A percentile compares a stretch with the other conserved stretches of the same genome.
Conservation (phyloP, 1,140 invertebrate species). For the Drosophila sproati region DNA sequence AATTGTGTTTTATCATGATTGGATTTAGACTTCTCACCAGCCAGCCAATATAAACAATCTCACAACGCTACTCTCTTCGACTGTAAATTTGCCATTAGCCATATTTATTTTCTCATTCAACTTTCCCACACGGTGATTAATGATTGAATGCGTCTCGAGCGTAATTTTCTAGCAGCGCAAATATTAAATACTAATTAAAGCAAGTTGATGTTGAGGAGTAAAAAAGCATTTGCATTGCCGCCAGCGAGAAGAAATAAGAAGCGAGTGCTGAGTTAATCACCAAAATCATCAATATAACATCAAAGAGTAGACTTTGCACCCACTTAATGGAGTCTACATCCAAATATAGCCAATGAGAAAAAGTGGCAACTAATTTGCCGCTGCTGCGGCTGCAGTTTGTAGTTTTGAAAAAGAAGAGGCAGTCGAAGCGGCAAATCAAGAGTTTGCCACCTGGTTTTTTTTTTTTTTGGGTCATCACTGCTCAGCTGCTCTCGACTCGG, state of each 20-base stretch:
- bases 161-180: conserved; percentile 16
- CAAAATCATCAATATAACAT: conserved; percentile 77
- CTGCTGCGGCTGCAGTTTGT: conserved; percentile 14
- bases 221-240: conserved; percentile 49
- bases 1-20: too few species aligned
- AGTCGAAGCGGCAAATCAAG: conserved; percentile 22
- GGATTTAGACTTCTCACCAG: background rate
- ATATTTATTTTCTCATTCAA: background rate
- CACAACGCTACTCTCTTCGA: too few species aligned
- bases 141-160: background rate
- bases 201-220: conserved; percentile 34
- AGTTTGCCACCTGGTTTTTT: conserved; percentile 59
- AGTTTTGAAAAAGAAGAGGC: background rate
- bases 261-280: conserved; percentile 49
- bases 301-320: conserved; percentile 44
- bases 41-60: too few species aligned
- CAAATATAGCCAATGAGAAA: conserved; percentile 1
- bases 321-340: conserved; percentile 1
- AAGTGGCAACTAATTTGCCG: conserved; percentile 54
- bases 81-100: too few species aligned
- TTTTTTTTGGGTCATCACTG: conserved; percentile 60
- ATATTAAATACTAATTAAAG: conserved; percentile 65
- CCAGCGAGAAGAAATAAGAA: conserved; percentile 6
- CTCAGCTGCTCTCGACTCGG: background rate
- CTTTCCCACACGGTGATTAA: conserved; percentile 7